Evolutionary conservation across 2,113 vertebrate genomes (phyloP).

Genomic region (Heloderma charlesbogerti): DNA sequence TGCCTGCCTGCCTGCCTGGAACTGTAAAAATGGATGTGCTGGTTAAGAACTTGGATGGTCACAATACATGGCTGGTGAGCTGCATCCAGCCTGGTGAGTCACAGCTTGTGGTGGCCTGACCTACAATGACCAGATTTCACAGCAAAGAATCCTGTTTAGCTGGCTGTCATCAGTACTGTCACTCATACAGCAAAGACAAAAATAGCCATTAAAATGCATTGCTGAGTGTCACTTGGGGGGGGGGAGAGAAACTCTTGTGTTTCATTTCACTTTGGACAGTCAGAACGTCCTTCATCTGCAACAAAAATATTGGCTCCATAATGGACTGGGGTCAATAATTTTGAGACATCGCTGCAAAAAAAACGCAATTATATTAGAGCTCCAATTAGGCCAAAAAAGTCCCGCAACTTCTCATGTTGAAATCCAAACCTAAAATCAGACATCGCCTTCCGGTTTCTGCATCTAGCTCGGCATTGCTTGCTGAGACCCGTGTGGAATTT

Average conservation of each 20-base stretch:
- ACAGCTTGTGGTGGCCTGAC: not conserved
- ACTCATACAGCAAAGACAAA: not conserved
- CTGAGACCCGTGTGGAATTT: not conserved
- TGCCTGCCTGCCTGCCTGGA: not conserved
- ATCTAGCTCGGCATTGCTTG: not conserved
- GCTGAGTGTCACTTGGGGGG: not conserved
- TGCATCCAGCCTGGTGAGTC: not conserved
- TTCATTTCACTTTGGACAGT: not conserved
- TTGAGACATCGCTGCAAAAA: not conserved
- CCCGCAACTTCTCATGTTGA: not conserved
- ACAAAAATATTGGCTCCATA: not conserved
- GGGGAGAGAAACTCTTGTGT: too few relatives aligned
- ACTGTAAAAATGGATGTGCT: not conserved
- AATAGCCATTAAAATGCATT: not conserved
- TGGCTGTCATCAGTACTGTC: not conserved
- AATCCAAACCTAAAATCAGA: not conserved
- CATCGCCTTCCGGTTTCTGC: not conserved
- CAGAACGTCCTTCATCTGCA: not conserved
- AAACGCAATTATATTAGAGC: not conserved
- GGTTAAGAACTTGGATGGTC: not conserved
- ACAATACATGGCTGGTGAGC: not conserved
- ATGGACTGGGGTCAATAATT: not conserved
- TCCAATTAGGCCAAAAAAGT: not conserved
- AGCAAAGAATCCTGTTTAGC: rapidly evolving
- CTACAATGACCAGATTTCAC: slow-evolving; percentile 47